phyloP scores from a whole-genome alignment of 1,140 invertebrate species.

The Calliopsis andreniformis region DNA sequence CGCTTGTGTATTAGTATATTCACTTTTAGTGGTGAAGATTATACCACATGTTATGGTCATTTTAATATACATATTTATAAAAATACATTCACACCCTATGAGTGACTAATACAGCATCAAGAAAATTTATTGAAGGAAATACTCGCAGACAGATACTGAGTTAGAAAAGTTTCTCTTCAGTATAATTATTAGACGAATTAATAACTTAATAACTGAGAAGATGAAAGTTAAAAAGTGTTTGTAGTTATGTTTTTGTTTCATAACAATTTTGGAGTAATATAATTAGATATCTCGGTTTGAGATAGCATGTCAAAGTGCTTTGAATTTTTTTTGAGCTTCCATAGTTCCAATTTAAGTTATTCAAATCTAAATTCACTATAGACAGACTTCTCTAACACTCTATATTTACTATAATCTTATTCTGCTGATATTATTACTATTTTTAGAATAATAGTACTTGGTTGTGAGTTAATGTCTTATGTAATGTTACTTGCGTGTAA shows the following conservation, averaged over 20 bases:
- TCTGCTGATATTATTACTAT: neutral
- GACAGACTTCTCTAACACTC: no score
- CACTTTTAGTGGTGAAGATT: slow-evolving; percentile 6
- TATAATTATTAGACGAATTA: no score
- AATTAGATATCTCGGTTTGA: no score
- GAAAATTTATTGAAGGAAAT: neutral
- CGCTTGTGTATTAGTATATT: neutral
- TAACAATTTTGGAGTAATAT: no score
- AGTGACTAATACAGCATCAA: slow-evolving; percentile 30
- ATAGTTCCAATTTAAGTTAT: no score
- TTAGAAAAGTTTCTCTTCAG: no score
- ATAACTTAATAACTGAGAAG: no score
- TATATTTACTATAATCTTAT: neutral
- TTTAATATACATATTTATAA: neutral
- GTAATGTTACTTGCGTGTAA: neutral
- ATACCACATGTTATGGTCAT: neutral
- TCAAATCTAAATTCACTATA: no score
- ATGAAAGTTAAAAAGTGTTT: no score
- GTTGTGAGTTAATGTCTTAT: slow-evolving; percentile 13
- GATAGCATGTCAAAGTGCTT: no score
- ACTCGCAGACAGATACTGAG: slow-evolving; percentile 2
- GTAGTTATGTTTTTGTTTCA: no score
- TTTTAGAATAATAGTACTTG: slow-evolving; percentile 6
- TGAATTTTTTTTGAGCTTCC: no score
- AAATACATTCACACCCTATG: slow-evolving; percentile 1